Conservation (phyloP, 2,888 invertebrate species). For the Caenorhabditis plicata region DNA sequence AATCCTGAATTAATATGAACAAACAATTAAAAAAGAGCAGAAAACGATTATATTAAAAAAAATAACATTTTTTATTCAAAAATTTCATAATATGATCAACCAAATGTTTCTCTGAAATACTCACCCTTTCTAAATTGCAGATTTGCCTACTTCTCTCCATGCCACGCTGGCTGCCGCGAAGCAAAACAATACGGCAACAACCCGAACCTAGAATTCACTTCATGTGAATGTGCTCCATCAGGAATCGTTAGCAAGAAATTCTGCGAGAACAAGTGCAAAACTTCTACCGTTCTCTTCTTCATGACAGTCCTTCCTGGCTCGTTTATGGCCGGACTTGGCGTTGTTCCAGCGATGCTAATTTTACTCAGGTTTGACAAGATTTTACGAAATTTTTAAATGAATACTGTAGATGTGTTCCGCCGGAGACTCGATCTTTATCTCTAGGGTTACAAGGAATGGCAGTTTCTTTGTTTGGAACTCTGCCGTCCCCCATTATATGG, state of each 20-base stretch:
- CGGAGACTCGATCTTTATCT: slow-evolving; percentile 55
- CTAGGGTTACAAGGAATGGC: slow-evolving; percentile 63
- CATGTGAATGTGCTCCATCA: slow-evolving; percentile 55
- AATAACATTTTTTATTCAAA: no score
- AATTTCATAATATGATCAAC: no score
- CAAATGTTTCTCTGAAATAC: no score
- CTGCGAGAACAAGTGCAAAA: slow-evolving; percentile 55
- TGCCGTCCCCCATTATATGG: slow-evolving; percentile 67
- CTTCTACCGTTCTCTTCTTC: slow-evolving; percentile 55
- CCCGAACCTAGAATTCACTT: slow-evolving; percentile 42
- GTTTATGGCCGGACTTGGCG: slow-evolving; percentile 55
- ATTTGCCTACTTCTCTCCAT: slow-evolving; percentile 66
- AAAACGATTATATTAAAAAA: no score
- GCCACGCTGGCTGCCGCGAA: slow-evolving; percentile 65
- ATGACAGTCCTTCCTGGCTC: slow-evolving; percentile 57
- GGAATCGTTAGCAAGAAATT: slow-evolving; percentile 56
- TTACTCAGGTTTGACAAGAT: slow-evolving; percentile 38
- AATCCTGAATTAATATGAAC: no score
- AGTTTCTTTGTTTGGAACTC: slow-evolving; percentile 60
- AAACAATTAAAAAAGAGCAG: no score
- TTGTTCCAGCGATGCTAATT: slow-evolving; percentile 53
- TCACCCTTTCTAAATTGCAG: no score
- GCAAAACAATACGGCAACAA: slow-evolving; percentile 27
- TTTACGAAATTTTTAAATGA: neutral
- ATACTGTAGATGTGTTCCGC: slow-evolving; percentile 52